These are phyloP conservation scores for Lycorma delicatula DNA, from an alignment of 1,140 invertebrate genomes.

Conservation along the genomic window DNA sequence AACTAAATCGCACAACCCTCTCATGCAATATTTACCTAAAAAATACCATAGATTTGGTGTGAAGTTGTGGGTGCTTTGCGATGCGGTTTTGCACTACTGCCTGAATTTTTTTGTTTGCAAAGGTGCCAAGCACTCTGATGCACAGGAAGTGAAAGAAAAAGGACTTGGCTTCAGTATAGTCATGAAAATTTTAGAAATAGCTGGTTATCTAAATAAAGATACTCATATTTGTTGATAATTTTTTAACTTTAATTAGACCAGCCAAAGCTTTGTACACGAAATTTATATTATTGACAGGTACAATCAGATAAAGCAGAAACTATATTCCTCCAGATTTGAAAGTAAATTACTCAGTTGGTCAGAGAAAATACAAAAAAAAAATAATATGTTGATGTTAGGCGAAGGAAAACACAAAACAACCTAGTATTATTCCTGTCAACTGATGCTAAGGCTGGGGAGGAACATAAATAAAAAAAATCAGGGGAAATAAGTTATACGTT, in stretches of 20 bases:
- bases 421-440: constrained; percentile 14
- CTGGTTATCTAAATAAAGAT: neutral
- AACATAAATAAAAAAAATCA: neutral
- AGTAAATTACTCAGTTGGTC: neutral
- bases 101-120: constrained; percentile 11
- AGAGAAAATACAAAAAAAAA: constrained; percentile 1
- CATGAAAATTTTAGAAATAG: neutral
- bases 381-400: neutral
- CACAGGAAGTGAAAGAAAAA: neutral
- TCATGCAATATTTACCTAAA: constrained; percentile 16
- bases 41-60: constrained; percentile 19
- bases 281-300: neutral
- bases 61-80: constrained; percentile 16
- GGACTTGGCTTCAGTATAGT: neutral
- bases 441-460: constrained; percentile 7
- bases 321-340: neutral
- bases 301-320: neutral
- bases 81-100: neutral
- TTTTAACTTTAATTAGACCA: neutral
- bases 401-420: constrained; percentile 15
- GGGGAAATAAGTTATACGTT: no score
- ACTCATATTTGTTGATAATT: neutral
- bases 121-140: neutral
- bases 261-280: neutral
- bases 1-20: constrained; percentile 8